Evolutionary conservation across 2,797 vertebrate species (phyloP).

Genomic region (Danio albolineatus): DNA sequence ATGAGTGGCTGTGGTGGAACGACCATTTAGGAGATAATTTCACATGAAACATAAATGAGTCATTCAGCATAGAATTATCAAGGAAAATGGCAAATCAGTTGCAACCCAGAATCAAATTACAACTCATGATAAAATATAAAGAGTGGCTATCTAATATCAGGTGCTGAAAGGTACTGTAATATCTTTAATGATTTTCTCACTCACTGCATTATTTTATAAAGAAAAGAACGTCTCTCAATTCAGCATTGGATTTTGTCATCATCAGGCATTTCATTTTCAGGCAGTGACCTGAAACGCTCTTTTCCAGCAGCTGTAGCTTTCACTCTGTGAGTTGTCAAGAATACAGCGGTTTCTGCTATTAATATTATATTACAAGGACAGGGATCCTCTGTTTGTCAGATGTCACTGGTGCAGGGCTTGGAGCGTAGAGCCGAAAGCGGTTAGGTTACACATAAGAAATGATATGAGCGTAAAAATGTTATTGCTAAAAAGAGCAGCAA

Average conservation of each 20-base stretch:
- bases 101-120: conserved; percentile 23
- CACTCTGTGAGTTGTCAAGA: conserved; percentile 25
- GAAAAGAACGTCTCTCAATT: neutral
- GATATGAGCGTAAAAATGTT: neutral
- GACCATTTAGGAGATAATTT: conserved; percentile 16
- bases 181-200: neutral
- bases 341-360: neutral
- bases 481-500: neutral
- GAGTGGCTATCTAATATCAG: neutral
- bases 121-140: neutral
- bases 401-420: neutral
- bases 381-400: neutral
- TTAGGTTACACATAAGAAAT: neutral
- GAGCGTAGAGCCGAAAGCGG: neutral
- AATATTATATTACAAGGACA: conserved; percentile 43
- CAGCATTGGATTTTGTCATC: conserved; percentile 2
- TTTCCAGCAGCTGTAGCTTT: neutral
- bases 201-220: neutral
- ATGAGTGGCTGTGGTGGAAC: neutral
- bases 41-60: conserved; percentile 21
- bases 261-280: conserved; percentile 21
- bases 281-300: conserved; percentile 18
- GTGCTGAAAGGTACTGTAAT: neutral
- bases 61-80: conserved; percentile 29
- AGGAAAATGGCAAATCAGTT: conserved; percentile 38